Percentiles rank a stretch among this genome's conserved stretches.
Conservation (phyloP, 2,888 invertebrate species). For the Zaprionus bogoriensis region DNA sequence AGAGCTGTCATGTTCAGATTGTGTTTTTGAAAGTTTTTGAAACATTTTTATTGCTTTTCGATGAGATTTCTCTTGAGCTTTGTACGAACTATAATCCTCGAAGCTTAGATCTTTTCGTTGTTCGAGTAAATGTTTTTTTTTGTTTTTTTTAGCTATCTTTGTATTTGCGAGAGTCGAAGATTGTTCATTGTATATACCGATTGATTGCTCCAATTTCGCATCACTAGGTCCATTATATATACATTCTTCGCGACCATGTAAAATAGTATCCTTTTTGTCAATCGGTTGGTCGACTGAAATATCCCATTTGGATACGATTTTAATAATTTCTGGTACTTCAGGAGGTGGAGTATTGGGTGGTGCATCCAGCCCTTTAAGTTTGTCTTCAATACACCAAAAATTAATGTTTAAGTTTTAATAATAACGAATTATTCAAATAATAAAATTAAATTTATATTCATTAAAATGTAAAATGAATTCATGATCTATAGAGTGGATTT, state of each 20-base stretch:
- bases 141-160: slow-evolving; percentile 62
- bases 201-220: background rate
- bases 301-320: background rate
- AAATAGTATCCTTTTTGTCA: background rate
- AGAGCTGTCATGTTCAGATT: slow-evolving; percentile 9
- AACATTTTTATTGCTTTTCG: slow-evolving; percentile 74
- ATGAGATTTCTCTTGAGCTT: slow-evolving; percentile 68
- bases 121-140: slow-evolving; percentile 49
- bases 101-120: background rate
- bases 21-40: slow-evolving; percentile 65
- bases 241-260: background rate
- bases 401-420: no score
- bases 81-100: slow-evolving; percentile 14
- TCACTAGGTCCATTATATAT: background rate
- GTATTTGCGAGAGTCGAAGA: background rate
- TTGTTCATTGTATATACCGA: background rate
- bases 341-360: slow-evolving; percentile 33
- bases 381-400: no score
- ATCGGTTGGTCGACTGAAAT: background rate
- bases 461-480: no score
- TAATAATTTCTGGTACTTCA: slow-evolving; percentile 1
- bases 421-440: no score
- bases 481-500: no score
- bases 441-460: no score
- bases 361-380: slow-evolving; percentile 68